Evolutionary conservation across 2,113 vertebrate genomes (phyloP), one percentile per base, ranked within the genome.

Genomic region (Numida meleagris): DNA sequence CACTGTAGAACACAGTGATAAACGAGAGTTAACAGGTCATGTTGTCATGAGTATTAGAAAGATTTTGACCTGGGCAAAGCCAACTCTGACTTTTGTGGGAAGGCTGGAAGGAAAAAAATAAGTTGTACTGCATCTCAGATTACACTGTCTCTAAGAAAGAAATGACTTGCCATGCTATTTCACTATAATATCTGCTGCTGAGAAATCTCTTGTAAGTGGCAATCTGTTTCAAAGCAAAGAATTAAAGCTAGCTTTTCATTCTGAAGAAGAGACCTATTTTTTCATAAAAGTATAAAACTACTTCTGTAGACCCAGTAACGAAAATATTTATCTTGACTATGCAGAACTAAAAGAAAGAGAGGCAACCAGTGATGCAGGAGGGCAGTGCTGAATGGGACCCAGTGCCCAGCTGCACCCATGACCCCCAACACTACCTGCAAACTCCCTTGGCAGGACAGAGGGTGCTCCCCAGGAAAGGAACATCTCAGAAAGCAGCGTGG

Each of bases 161-260:
- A 89, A 63, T 36, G 14, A 61, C 10, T 48, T 72, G 29, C 16
- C 7, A 36, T 82, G 31, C 61, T 82, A 89, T 78, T 94, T 90
- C 81, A 62, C 67, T 45, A 36, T 51, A 92, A 45, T 76, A 87
- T 85, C 84, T 91, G 55, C 78, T 93, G 70, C 66, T 48, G 45
- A 94, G 83, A 81, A 92, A 93, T 68, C 71, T 40, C n/a, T 78
- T 14, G 2, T 70, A 79, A 84, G 70, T 42, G 45, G 58, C 70
- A 92, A 57, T 53, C 70, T 57, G 45, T 29, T 90, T 78, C 43
- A 48, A 65, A 93, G 71, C 51, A 82, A 79, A 83, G 48, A 93
- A 87, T 48, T 89, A 86, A 67, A 61, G 31, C 5, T 72, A 79
- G 27, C 10, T 78, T 88, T 91, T 72, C 2, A 66, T 61, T 61